Percentiles rank a stretch among this genome's conserved stretches.
phyloP scores from a whole-genome alignment of 1,140 invertebrate genomes.

The Chrysomallon squamiferum region DNA sequence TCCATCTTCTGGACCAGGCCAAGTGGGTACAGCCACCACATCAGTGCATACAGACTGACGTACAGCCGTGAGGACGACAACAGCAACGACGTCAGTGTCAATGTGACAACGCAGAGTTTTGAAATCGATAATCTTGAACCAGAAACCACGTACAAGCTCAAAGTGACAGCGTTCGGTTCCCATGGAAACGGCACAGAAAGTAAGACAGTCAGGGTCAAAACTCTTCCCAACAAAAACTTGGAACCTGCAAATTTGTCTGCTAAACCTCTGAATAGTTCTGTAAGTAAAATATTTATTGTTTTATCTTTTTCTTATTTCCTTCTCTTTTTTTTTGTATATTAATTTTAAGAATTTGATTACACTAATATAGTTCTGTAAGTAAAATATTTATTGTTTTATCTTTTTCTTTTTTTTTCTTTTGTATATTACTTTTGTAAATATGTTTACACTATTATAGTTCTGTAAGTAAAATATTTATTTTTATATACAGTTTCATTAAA shows the following conservation, averaged over 20 bases:
- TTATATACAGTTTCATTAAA: too few relatives aligned
- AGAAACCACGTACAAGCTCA: conserved; percentile 4
- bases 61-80: neutral
- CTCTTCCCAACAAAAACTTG: conserved; percentile 15
- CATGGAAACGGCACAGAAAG: conserved; percentile 1
- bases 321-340: too few relatives aligned
- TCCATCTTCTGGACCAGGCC: conserved; percentile 16
- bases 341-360: too few relatives aligned
- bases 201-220: conserved; percentile 7
- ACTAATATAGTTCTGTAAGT: too few relatives aligned
- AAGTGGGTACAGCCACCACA: conserved; percentile 16
- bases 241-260: conserved; percentile 24
- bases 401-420: too few relatives aligned
- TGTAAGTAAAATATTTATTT: too few relatives aligned
- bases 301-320: too few relatives aligned
- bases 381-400: too few relatives aligned
- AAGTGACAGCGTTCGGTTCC: conserved; percentile 10
- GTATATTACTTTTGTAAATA: too few relatives aligned
- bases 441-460: too few relatives aligned
- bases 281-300: too few relatives aligned
- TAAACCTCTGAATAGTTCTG: conserved; percentile 17
- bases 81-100: neutral
- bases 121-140: conserved; percentile 10
- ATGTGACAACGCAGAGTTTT: neutral
- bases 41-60: conserved; percentile 16